Conservation (phyloP, 2,113 vertebrate species). For the Ivindomyrus marchei region DNA sequence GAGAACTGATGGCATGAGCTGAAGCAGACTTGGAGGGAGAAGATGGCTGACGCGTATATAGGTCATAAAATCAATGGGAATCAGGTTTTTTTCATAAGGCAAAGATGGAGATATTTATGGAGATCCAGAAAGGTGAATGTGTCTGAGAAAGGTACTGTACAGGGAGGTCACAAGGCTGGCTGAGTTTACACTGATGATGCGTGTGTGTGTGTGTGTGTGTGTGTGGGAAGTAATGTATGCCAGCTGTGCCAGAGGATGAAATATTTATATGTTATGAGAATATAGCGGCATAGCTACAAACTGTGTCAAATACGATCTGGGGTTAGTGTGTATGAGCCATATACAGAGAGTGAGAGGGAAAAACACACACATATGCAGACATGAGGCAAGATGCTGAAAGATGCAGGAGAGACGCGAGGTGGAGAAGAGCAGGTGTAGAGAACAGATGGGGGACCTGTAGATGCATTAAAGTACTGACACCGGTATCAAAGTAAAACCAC, state of each 20-base stretch:
- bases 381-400: background rate
- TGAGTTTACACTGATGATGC: background rate
- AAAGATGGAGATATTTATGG: conserved; percentile 59
- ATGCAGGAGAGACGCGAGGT: background rate
- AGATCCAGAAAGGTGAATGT: conserved; percentile 45
- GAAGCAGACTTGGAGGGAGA: background rate
- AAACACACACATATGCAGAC: background rate
- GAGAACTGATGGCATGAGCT: background rate
- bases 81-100: conserved; percentile 58
- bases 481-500: background rate
- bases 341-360: background rate
- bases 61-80: conserved; percentile 71
- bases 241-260: background rate
- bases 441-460: background rate
- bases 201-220: background rate
- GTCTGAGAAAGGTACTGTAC: background rate
- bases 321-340: background rate
- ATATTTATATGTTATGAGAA: background rate
- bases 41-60: conserved; percentile 56
- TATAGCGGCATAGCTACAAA: background rate
- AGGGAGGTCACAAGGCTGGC: background rate
- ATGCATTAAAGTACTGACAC: background rate
- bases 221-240: background rate
- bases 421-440: background rate
- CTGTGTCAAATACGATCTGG: background rate